Evolutionary conservation across 2,797 vertebrate genomes (phyloP), one percentile per base, ranked within the genome.

Genomic region (Spinus olivaceus): DNA sequence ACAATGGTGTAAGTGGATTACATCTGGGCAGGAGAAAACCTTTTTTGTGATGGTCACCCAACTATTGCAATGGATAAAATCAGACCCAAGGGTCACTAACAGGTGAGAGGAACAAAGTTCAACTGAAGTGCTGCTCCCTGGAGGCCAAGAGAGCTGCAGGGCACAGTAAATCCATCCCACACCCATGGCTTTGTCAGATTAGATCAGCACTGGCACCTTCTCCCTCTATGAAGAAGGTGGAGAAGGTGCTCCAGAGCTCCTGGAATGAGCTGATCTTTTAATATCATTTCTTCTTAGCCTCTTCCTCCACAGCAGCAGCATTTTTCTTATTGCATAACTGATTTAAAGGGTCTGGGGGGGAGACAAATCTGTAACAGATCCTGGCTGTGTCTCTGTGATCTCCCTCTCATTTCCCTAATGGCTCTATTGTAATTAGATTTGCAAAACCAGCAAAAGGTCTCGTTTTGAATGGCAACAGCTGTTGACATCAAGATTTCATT

Each of bases 391-490:
- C 74, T 95, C 84, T 95, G 86, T 6, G 53, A 97, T 97, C 96
- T 97, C 93, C 91, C 91, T 97, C 96, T 94, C 97, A 97, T 98
- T 97, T 98, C 97, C 97, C 97, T 97, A 96, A 97, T 96, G 97
- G 86, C 80, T 95, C 88, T 83, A 54, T 96, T 98, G 97, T 98
- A 98, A 98, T 98, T 98, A 97, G 97, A 98, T 98, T 98, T 98
- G 97, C 97, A 97, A 97, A 98, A 98, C 94, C 95, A 98, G 97
- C 90, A 97, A 98, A 98, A 98, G 97, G 98, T 98, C 98, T 98
- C 94, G 94, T 98, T 98, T 96, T 98, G 97, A 98, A 98, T 97
- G 97, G 97, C 96, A 98, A 98, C 98, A 98, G 97, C 97, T 98
- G 97, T 98, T 98, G 98, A 98, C 97, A 98, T 97, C 96, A 96